These are phyloP conservation scores for Calliphora vicina DNA, from an alignment of 1,140 invertebrate genomes.

Conservation along the genomic window DNA sequence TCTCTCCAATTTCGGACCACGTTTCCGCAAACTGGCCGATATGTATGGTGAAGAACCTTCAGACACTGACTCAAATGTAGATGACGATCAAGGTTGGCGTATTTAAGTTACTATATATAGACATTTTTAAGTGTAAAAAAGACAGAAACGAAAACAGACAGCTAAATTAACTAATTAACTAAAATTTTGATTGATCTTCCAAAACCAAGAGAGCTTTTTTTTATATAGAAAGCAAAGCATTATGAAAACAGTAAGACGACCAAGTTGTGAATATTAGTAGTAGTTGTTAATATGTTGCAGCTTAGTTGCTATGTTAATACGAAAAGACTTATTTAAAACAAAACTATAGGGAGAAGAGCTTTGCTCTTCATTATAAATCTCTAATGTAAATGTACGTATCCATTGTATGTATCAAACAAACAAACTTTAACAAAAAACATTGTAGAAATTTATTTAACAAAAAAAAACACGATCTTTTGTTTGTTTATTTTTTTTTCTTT, in stretches of 20 bases:
- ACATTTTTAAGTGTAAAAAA: neutral
- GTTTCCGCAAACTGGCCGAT: slow-evolving; percentile 95
- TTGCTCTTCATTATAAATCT: neutral
- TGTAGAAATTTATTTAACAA: neutral
- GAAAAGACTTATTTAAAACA: slow-evolving; percentile 6
- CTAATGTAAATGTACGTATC: neutral
- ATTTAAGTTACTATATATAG: slow-evolving; percentile 45
- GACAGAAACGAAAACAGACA: neutral
- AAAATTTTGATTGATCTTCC: slow-evolving; percentile 23
- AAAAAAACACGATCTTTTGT: neutral
- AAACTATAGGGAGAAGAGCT: neutral
- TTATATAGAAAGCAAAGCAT: no score
- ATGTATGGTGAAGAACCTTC: slow-evolving; percentile 95
- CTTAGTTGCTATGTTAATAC: neutral
- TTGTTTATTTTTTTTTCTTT: neutral
- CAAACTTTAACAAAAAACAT: neutral
- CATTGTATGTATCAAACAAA: neutral
- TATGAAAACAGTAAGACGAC: no score
- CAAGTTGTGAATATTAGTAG: no score
- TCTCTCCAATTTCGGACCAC: slow-evolving; percentile 93
- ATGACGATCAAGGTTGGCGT: slow-evolving; percentile 62
- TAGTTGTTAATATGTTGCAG: neutral
- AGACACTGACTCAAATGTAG: slow-evolving; percentile 67
- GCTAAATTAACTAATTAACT: neutral
- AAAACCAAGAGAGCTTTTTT: neutral